phyloP scores from a whole-genome alignment of 1,140 invertebrate species.

The Diplogasteroides magnus region DNA sequence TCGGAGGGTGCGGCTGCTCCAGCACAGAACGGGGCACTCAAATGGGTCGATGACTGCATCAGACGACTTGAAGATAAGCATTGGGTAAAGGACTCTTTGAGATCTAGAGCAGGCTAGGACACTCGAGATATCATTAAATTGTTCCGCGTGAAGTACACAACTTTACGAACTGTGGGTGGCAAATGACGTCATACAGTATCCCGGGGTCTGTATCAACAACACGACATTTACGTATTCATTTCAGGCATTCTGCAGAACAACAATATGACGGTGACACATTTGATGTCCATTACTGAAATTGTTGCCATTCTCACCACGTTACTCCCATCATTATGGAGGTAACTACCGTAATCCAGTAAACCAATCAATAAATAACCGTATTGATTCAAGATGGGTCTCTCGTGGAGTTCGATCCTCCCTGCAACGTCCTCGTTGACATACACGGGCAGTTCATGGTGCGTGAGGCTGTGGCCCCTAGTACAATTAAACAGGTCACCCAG shows the following conservation, averaged over 20 bases:
- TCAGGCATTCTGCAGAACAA: neutral
- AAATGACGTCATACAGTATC: too few relatives aligned
- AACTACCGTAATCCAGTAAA: neutral
- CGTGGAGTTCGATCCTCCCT: slow-evolving; percentile 27
- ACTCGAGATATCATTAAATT: neutral
- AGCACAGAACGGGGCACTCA: neutral
- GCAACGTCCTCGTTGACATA: slow-evolving; percentile 60
- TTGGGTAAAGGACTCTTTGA: neutral
- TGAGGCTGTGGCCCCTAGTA: too few relatives aligned
- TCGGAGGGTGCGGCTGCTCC: too few relatives aligned
- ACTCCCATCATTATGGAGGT: slow-evolving; percentile 24
- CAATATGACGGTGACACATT: neutral
- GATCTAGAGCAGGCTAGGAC: neutral
- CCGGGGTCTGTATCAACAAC: neutral
- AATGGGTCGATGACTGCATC: neutral
- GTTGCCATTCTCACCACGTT: slow-evolving; percentile 21
- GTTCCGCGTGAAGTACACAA: neutral
- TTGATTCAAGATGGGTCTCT: slow-evolving; percentile 12
- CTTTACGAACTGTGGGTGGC: too few relatives aligned
- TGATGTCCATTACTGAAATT: slow-evolving; percentile 22
- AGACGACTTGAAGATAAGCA: neutral
- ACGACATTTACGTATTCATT: neutral
- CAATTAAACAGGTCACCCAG: too few relatives aligned
- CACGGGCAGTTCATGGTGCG: slow-evolving; percentile 59
- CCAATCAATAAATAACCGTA: neutral